These are phyloP conservation scores for Tillus elongatus DNA, from an alignment of 2,888 invertebrate species.

Conservation along the genomic window DNA sequence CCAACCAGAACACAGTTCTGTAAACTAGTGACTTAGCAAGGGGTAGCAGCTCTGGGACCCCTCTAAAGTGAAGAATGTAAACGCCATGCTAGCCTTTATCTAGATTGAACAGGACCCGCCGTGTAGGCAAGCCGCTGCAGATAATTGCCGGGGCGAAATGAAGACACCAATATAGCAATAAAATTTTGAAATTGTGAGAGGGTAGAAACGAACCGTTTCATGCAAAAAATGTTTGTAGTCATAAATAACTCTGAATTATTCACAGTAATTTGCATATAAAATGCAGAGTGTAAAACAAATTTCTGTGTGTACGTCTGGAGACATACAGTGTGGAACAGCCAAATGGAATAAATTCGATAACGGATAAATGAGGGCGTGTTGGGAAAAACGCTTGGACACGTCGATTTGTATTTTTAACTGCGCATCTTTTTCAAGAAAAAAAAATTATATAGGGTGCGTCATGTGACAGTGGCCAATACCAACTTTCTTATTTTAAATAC, in stretches of 20 bases:
- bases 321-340: too few species aligned
- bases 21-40: slow-evolving; percentile 24
- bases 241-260: slow-evolving; percentile 23
- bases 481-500: too few species aligned
- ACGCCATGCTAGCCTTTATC: slow-evolving; percentile 17
- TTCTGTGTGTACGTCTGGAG: slow-evolving; percentile 8
- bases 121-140: slow-evolving; percentile 5
- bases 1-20: slow-evolving; percentile 35
- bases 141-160: slow-evolving; percentile 23
- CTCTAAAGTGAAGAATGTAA: slow-evolving; percentile 22
- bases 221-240: slow-evolving; percentile 6
- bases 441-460: too few species aligned
- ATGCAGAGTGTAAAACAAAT: slow-evolving; percentile 18
- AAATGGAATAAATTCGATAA: too few species aligned
- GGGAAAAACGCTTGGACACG: too few species aligned
- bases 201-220: slow-evolving; percentile 3
- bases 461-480: too few species aligned
- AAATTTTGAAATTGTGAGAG: slow-evolving; percentile 19
- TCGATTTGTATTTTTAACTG: too few species aligned
- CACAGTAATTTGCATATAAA: slow-evolving; percentile 28
- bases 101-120: slow-evolving; percentile 10
- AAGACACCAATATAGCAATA: slow-evolving; percentile 33
- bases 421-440: too few species aligned
- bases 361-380: too few species aligned
- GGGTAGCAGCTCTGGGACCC: slow-evolving; percentile 24